Conservation (phyloP, 2,888 invertebrate genomes). For the Mamestra brassicae region DNA sequence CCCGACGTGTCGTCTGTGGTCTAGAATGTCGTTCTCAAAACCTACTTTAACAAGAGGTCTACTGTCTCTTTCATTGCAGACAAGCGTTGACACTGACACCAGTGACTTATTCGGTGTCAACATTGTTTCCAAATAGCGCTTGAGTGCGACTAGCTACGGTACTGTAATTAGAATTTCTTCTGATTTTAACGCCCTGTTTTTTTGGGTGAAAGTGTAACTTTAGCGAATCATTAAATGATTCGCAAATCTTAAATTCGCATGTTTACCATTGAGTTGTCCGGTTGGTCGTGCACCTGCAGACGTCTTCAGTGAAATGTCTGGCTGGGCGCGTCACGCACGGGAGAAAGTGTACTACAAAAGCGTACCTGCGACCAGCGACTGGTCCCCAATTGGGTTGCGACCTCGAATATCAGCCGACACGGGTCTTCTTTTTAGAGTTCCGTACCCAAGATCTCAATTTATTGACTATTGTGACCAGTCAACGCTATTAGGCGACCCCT, state of each 20-base stretch:
- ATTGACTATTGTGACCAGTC: constrained; percentile 4
- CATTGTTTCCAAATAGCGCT: constrained; percentile 45
- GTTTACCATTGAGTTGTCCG: constrained; percentile 71
- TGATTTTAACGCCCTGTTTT: constrained; percentile 69
- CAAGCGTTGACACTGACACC: constrained; percentile 43
- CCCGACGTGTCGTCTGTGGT: constrained; percentile 72
- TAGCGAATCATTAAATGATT: constrained; percentile 73
- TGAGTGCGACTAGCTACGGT: constrained; percentile 56
- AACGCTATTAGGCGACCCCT: neutral
- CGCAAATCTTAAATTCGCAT: constrained; percentile 74
- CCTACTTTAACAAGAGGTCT: constrained; percentile 71
- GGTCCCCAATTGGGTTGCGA: constrained; percentile 89
- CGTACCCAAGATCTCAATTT: constrained; percentile 70
- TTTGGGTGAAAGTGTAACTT: constrained; percentile 76
- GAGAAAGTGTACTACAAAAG: constrained; percentile 90
- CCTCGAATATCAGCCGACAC: constrained; percentile 85
- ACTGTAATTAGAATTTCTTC: constrained; percentile 63
- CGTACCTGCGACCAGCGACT: constrained; percentile 85
- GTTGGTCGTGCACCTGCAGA: constrained; percentile 73
- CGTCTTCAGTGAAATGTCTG: constrained; percentile 83
- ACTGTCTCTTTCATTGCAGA: constrained; percentile 64
- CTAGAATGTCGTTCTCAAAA: constrained; percentile 80
- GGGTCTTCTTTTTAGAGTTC: constrained; percentile 77
- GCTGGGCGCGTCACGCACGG: constrained; percentile 85
- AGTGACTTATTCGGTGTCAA: constrained; percentile 46